Evolutionary conservation across 2,113 vertebrate genomes (phyloP).

Genomic region (Panthera leo): DNA sequence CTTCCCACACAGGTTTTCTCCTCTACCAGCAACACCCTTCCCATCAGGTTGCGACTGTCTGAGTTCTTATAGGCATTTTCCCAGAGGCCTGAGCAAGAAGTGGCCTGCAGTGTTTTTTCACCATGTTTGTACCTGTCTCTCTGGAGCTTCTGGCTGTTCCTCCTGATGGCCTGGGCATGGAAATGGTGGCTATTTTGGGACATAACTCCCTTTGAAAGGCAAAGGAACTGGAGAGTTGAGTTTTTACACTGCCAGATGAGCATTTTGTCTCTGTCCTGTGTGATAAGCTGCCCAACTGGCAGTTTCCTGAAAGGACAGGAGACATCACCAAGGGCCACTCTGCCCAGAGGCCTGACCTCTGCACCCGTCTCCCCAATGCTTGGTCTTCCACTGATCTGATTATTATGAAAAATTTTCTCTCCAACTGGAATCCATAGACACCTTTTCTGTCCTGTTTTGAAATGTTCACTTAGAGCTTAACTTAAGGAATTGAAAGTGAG

Average conservation of each 20-base stretch:
- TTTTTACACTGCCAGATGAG: not conserved
- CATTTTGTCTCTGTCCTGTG: not conserved
- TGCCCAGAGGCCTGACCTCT: not conserved
- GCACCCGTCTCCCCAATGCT: not conserved
- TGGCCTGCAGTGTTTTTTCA: not conserved
- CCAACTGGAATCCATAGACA: not conserved
- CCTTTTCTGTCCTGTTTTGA: not conserved
- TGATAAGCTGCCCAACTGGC: not conserved
- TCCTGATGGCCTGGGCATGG: not conserved
- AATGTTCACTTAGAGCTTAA: not conserved
- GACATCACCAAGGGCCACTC: not conserved
- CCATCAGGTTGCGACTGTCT: not conserved
- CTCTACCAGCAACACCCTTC: conserved; percentile 29
- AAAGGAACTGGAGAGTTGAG: not conserved
- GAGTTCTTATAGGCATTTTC: not conserved
- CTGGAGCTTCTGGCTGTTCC: not conserved
- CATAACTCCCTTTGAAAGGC: not conserved
- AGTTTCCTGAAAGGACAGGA: not conserved
- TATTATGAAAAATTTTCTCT: not conserved
- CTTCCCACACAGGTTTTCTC: conserved; percentile 69
- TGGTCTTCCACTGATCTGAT: not conserved
- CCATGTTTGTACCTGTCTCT: not conserved
- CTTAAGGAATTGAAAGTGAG: not conserved
- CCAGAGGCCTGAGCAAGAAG: not conserved
- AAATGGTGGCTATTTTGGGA: not conserved